These are phyloP conservation scores for Vidua chalybeata DNA, from an alignment of 2,113 vertebrate genomes.

Conservation along the genomic window DNA sequence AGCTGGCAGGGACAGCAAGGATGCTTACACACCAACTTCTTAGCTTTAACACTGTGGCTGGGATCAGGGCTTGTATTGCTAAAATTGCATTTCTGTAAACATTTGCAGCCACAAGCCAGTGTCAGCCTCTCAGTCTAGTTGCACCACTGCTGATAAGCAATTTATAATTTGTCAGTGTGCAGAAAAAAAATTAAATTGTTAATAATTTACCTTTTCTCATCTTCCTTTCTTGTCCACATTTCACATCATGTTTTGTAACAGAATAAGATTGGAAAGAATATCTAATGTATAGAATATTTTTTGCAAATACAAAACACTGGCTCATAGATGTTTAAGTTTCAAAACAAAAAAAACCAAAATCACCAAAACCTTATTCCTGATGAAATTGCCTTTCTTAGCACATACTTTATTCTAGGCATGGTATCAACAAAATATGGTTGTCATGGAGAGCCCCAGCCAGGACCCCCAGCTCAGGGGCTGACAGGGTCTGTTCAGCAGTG, in stretches of 20 bases:
- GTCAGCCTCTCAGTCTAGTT: background rate
- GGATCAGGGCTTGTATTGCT: background rate
- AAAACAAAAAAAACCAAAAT: background rate
- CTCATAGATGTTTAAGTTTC: background rate
- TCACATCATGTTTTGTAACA: background rate
- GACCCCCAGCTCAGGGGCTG: background rate
- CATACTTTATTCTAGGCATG: background rate
- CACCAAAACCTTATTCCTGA: background rate
- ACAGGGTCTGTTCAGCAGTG: background rate
- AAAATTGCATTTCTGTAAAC: background rate
- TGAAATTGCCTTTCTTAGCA: background rate
- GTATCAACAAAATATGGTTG: background rate
- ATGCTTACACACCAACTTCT: background rate
- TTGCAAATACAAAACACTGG: background rate
- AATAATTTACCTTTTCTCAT: background rate
- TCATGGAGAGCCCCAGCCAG: background rate
- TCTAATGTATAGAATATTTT: background rate
- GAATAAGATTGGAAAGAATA: background rate
- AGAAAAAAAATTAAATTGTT: background rate
- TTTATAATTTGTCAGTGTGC: background rate
- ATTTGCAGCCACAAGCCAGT: background rate
- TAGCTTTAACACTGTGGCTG: background rate
- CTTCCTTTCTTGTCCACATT: background rate
- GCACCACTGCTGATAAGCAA: background rate
- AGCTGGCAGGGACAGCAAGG: background rate